Base-by-base conservation (phyloP, 2,888 invertebrate species). In the Hypsopygia costalis region DNA sequence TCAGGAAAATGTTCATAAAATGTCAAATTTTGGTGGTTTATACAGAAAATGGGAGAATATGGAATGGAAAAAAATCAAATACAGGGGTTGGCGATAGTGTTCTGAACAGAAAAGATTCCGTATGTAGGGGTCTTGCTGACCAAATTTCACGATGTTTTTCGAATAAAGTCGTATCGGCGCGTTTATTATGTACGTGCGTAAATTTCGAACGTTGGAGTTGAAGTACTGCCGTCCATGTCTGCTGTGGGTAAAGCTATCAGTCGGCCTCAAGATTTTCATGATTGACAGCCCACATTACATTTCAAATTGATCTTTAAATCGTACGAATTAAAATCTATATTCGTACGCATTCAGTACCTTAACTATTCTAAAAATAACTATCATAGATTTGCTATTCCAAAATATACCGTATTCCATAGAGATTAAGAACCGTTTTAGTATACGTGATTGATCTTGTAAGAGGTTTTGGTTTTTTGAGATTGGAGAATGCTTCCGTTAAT, bases 401-500 rank as follows among this genome's bases (percentile, higher is more conserved):
- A 53, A 43, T 46, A 16, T 21, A 53, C 46, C 54, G 43, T 62
- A 49, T 43, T 0, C 0, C 0, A 0, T 5, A 3, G 0, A 0
- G 0, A 0, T 10, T 62, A 73, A 50, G 49, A 62, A 55, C 2
- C 10, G 31, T 44, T 64, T 62, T 69, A 0, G 37, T 0, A 34
- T 67, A 57, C 6, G 25, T 1, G 11, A 1, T 3, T 29, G 38
- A 52, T 57, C 11, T 58, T 64, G 65, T 20, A 29, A 11, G 31
- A 55, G 47, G 21, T 41, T 44, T 53, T 39, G 40, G 48, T 44
- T 48, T 43, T 55, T 47, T 52, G 56, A 55, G 57, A 65, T 56
- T 61, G 67, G 73, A 81, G 86, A 87, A 86, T 83, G 87, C 87
- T 85, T 82, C 85, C 70, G 83, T 79, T 88, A 88, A 87, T 88